Evolutionary conservation across 2,113 vertebrate genomes (phyloP), one percentile per base, ranked within the genome.

Genomic region (Catharus bicknelli): DNA sequence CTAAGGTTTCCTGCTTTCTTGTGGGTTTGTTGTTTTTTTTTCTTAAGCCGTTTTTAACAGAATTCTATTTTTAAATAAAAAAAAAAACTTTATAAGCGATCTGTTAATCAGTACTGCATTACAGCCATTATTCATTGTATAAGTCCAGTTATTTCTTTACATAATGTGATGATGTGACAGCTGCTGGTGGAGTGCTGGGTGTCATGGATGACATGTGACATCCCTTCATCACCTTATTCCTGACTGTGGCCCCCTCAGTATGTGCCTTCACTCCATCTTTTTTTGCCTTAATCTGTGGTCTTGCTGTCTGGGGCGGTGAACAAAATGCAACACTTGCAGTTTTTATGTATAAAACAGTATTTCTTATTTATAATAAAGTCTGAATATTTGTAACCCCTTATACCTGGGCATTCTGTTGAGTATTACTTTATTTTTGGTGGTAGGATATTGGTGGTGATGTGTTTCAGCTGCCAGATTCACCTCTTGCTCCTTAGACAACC

Each of bases 281-380:
- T 82, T 97, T 96, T 95, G 97, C 97, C 97, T 97, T 97, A 94
- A 97, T 88, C 95, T 97, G 93, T 97, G 87, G 94, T 96, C 97
- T 97, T 94, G 96, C 97, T 97, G 91, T 97, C 96, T 93, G 91
- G 94, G 96, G 96, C 83, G 64, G 95, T 96, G 95, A 98, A 97
- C 94, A 97, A 97, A 98, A 97, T 95, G 97, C 97, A 98, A 98
- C 97, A 97, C 97, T 97, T 97, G 96, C 97, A 97, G 96, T 97
- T 98, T 98, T 97, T 98, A 98, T 99, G 98, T 99, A 98, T 98
- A 98, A 98, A 98, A 98, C 98, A 99, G 99, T 99, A 98, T 99
- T 99, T 98, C 97, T 99, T 99, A 99, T 98, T 99, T 99, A 99
- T 99, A 98, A 99, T 99, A 98, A 98, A 98, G 98, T 98, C 97